phyloP scores from a whole-genome alignment of 35 echinoderm and acorn worm genomes.

The Ptychodera flava region DNA sequence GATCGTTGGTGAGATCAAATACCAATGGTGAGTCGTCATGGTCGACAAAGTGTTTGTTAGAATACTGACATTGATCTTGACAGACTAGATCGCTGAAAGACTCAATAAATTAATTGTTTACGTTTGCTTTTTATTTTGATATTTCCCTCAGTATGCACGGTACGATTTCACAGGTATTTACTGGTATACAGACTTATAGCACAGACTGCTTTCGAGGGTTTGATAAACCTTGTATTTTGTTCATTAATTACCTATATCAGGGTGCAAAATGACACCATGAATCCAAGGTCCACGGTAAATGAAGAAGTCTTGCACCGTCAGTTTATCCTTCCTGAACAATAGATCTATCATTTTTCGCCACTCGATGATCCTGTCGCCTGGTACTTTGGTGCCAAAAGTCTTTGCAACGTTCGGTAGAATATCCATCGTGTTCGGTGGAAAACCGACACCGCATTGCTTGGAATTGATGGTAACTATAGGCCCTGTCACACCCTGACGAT shows the following conservation, averaged over 20 bases:
- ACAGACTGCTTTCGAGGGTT: too few species aligned
- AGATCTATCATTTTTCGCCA: constrained; percentile 74
- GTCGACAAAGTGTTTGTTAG: constrained; percentile 37
- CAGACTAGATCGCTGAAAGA: too few species aligned
- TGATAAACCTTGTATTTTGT: too few species aligned
- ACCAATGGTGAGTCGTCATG: constrained; percentile 78
- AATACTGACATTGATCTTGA: too few species aligned
- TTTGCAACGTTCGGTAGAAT: constrained; percentile 67
- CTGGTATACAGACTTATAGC: too few species aligned
- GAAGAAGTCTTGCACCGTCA: constrained; percentile 74
- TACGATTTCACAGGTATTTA: too few species aligned
- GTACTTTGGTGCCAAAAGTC: constrained; percentile 28
- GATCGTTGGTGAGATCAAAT: constrained; percentile 66
- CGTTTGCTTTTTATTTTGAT: too few species aligned
- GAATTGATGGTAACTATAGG: constrained; percentile 58
- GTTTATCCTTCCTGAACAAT: constrained; percentile 29
- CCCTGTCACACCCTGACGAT: too few species aligned
- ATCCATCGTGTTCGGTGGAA: constrained; percentile 68
- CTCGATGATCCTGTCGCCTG: constrained; percentile 58
- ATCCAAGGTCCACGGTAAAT: constrained; percentile 80
- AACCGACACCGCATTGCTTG: constrained; percentile 44
- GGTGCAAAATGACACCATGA: constrained; percentile 74
- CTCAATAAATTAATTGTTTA: too few species aligned
- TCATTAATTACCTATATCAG: constrained; percentile 52
- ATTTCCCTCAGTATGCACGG: too few species aligned